These are phyloP conservation scores for Knipowitschia caucasica DNA, from an alignment of 2,797 vertebrate genomes.

Conservation along the genomic window DNA sequence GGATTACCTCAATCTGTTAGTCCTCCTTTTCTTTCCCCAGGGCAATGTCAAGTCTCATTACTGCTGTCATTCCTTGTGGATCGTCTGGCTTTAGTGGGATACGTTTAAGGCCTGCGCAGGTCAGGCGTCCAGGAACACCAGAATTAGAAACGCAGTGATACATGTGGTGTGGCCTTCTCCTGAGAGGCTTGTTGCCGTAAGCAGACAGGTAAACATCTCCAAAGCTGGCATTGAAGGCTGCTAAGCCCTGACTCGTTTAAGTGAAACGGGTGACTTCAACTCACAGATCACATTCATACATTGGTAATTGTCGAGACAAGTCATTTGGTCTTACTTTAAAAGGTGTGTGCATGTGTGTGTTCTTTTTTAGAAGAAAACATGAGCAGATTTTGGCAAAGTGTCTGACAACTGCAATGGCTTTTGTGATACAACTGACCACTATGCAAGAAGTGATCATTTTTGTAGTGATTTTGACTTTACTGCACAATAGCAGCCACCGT, in stretches of 20 bases:
- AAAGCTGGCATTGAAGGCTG: slow-evolving; percentile 56
- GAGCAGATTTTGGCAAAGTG: too few relatives aligned
- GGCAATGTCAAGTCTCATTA: slow-evolving; percentile 72
- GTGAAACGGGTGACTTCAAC: slow-evolving; percentile 52
- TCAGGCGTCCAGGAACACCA: slow-evolving; percentile 41
- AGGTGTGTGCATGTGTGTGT: too few relatives aligned
- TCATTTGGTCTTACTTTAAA: too few relatives aligned
- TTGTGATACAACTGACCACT: too few relatives aligned
- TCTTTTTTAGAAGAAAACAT: too few relatives aligned
- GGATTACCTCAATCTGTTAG: slow-evolving; percentile 69
- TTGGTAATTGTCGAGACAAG: too few relatives aligned
- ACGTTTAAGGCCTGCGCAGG: slow-evolving; percentile 63
- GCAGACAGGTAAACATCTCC: slow-evolving; percentile 61
- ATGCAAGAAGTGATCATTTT: too few relatives aligned
- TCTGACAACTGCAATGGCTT: too few relatives aligned
- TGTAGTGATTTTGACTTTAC: too few relatives aligned
- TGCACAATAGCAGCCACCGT: too few relatives aligned
- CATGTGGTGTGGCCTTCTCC: slow-evolving; percentile 31
- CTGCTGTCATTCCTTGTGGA: slow-evolving; percentile 53
- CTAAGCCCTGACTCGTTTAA: slow-evolving; percentile 64
- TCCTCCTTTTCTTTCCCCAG: slow-evolving; percentile 57
- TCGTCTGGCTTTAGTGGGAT: slow-evolving; percentile 60
- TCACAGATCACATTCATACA: slow-evolving; percentile 13
- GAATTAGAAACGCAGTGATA: slow-evolving; percentile 63
- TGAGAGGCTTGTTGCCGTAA: slow-evolving; percentile 47